Percentiles rank a stretch among this genome's conserved stretches.
phyloP scores from a whole-genome alignment of 2,888 invertebrate genomes.

The Choristoneura rosaceana region DNA sequence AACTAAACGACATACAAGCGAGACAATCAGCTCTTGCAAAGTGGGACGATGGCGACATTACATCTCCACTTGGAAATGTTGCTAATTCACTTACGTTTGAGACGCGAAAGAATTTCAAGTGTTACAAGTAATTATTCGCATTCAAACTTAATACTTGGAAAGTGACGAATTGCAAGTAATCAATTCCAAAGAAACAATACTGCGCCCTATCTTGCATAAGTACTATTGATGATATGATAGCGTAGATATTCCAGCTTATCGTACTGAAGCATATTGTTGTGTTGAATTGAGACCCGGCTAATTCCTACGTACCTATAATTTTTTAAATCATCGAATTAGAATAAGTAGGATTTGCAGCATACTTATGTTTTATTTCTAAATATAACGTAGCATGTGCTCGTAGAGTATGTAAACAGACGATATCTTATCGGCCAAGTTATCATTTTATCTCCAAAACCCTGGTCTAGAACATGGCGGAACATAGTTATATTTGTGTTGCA shows the following conservation, averaged over 20 bases:
- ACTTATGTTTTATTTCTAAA: not conserved
- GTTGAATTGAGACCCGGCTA: constrained; percentile 4
- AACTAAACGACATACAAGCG: constrained; percentile 43
- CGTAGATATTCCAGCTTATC: constrained; percentile 44
- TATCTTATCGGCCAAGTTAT: constrained; percentile 49
- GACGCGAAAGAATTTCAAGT: constrained; percentile 3
- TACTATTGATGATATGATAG: constrained; percentile 36
- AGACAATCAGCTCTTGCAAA: constrained; percentile 45
- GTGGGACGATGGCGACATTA: constrained; percentile 41
- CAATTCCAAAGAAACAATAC: constrained; percentile 35
- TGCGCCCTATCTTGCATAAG: constrained; percentile 41
- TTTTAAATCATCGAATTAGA: not conserved
- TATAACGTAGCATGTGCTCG: constrained; percentile 8
- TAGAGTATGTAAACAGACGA: constrained; percentile 37
- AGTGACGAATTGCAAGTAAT: constrained; percentile 29
- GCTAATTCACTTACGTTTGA: constrained; percentile 26
- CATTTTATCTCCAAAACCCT: constrained; percentile 39
- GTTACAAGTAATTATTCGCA: constrained; percentile 3
- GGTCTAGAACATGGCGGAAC: constrained; percentile 39
- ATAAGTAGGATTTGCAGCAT: not conserved
- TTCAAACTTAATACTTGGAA: constrained; percentile 14
- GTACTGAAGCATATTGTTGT: constrained; percentile 32
- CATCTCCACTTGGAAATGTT: constrained; percentile 23
- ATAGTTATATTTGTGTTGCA: constrained; percentile 42
- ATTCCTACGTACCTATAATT: constrained; percentile 15